Percentiles rank a stretch among this genome's conserved stretches.
Conservation (phyloP, 2,797 vertebrate genomes). For the Sternarchorhynchus goeldii region DNA sequence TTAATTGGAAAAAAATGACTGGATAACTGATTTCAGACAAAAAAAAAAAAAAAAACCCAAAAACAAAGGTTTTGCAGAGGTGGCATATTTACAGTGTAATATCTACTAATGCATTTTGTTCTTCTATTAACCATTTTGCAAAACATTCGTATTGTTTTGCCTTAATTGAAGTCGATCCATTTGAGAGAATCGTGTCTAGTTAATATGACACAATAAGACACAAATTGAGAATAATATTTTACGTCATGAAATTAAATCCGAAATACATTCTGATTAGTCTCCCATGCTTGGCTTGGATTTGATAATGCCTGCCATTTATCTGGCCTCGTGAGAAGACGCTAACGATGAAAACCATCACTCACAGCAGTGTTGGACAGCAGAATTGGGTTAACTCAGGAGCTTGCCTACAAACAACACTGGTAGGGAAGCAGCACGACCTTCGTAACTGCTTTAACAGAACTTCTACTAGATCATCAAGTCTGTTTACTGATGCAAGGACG, state of each 20-base stretch:
- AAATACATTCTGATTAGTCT: constrained; percentile 75
- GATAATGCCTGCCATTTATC: constrained; percentile 70
- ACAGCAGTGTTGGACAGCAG: constrained; percentile 56
- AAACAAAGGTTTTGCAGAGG: constrained; percentile 30
- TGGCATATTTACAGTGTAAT: constrained; percentile 47
- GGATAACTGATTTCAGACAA: constrained; percentile 19
- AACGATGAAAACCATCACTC: constrained; percentile 74
- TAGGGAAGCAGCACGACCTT: constrained; percentile 13
- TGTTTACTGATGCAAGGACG: neutral
- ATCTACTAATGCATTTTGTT: constrained; percentile 51
- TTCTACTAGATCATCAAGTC: neutral
- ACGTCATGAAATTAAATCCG: constrained; percentile 73
- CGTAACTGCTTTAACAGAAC: neutral
- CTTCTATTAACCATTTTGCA: constrained; percentile 52
- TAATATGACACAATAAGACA: constrained; percentile 73
- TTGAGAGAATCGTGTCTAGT: constrained; percentile 65
- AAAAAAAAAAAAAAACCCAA: neutral
- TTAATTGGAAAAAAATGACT: constrained; percentile 2
- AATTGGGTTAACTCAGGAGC: constrained; percentile 54
- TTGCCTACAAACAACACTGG: constrained; percentile 40
- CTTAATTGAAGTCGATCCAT: constrained; percentile 63
- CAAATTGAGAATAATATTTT: constrained; percentile 75
- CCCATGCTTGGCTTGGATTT: constrained; percentile 67
- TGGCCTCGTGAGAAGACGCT: constrained; percentile 63
- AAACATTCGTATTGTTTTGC: constrained; percentile 50